phyloP scores from a whole-genome alignment of 1,140 invertebrate species.

The Pemphigus obesinymphae region DNA sequence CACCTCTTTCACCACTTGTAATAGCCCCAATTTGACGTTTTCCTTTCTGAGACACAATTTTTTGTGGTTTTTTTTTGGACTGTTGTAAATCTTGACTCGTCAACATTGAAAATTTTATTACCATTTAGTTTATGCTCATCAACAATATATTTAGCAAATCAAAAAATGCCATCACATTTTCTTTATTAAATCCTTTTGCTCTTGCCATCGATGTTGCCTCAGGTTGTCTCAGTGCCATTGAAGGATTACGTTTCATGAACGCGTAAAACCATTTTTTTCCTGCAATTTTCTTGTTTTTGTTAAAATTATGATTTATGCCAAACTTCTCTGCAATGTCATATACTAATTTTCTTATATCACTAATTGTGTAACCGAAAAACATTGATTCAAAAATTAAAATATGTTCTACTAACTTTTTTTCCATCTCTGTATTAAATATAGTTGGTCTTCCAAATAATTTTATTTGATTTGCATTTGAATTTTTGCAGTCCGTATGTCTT shows the following conservation, averaged over 20 bases:
- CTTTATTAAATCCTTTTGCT: conserved; percentile 50
- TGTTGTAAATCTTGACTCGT: conserved; percentile 48
- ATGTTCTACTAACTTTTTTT: conserved; percentile 28
- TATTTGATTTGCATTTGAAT: neutral
- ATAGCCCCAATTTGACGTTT: conserved; percentile 51
- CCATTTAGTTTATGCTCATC: neutral
- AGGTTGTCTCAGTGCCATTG: conserved; percentile 50
- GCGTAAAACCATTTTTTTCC: conserved; percentile 31
- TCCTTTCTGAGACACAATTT: conserved; percentile 48
- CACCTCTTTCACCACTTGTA: conserved; percentile 52
- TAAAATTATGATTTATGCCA: conserved; percentile 28
- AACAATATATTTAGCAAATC: neutral
- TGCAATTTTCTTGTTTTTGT: conserved; percentile 18
- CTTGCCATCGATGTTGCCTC: conserved; percentile 51
- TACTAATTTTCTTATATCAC: conserved; percentile 34
- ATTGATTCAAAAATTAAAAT: conserved; percentile 7
- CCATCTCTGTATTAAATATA: neutral
- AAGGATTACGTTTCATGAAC: conserved; percentile 47
- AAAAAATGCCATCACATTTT: conserved; percentile 41
- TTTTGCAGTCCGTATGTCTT: neutral
- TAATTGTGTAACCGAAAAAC: conserved; percentile 31
- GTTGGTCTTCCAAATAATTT: neutral
- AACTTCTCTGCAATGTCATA: conserved; percentile 42
- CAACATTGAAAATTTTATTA: conserved; percentile 49
- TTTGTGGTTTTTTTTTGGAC: conserved; percentile 47